Conservation (phyloP, 2,797 vertebrate species). For the Gadopsis bispinosus region DNA sequence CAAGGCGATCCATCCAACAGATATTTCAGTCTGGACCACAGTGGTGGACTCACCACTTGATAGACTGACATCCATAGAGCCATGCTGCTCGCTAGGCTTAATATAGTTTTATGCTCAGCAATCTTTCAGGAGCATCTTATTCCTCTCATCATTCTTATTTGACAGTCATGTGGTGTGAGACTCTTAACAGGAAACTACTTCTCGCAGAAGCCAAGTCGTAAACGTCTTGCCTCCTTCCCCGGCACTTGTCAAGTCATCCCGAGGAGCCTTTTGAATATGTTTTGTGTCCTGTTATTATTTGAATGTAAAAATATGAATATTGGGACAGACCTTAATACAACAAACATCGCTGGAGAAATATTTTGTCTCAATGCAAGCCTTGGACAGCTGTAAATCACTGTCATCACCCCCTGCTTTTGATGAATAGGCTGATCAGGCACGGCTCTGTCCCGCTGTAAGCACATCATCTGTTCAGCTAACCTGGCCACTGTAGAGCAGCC, state of each 20-base stretch:
- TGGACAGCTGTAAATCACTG: conserved; percentile 5
- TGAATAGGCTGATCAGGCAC: conserved; percentile 40
- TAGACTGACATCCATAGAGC: neutral
- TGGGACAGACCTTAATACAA: neutral
- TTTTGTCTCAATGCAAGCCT: neutral
- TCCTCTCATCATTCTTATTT: conserved; percentile 13
- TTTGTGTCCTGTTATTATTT: neutral
- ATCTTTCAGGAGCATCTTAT: conserved; percentile 5
- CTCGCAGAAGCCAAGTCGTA: neutral
- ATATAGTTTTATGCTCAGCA: conserved; percentile 15
- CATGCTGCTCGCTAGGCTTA: neutral
- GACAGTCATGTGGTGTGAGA: conserved; percentile 15
- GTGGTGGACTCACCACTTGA: neutral
- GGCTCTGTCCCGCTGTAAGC: conserved; percentile 47
- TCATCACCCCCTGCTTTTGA: conserved; percentile 37
- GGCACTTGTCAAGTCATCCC: conserved; percentile 10
- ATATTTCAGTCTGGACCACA: conserved; percentile 2
- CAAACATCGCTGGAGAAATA: neutral
- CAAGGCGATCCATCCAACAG: neutral
- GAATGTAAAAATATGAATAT: neutral
- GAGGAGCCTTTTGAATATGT: neutral
- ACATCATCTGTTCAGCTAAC: conserved; percentile 66
- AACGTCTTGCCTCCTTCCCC: neutral
- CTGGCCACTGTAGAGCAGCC: conserved; percentile 50
- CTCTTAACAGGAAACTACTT: neutral